These are phyloP conservation scores for Poecile montanus DNA, from an alignment of 2,797 vertebrate genomes.

Conservation along the genomic window DNA sequence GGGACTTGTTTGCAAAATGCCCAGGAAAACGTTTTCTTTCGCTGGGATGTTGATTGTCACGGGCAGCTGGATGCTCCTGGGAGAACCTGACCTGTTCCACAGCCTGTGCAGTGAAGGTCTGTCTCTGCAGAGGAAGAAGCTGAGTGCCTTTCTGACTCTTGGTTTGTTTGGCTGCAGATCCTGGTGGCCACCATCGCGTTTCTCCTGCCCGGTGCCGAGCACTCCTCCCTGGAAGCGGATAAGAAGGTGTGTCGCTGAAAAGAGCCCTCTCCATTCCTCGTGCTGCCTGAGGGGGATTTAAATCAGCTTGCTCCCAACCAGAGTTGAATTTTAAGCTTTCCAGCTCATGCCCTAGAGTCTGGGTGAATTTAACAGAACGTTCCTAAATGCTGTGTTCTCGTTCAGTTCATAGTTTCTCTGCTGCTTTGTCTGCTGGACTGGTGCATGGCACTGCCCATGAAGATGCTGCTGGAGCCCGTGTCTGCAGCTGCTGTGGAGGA, in stretches of 20 bases:
- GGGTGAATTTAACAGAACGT: not conserved
- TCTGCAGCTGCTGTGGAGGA: slow-evolving; percentile 85
- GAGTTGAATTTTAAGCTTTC: not conserved
- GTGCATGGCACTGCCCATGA: slow-evolving; percentile 94
- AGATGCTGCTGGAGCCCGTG: slow-evolving; percentile 87
- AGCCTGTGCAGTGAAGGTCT: not conserved
- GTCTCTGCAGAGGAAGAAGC: not conserved
- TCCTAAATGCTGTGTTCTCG: not conserved
- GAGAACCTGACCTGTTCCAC: not conserved
- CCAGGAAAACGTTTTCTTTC: not conserved
- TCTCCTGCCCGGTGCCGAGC: slow-evolving; percentile 93
- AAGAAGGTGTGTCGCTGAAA: slow-evolving; percentile 86
- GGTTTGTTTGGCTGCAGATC: slow-evolving; percentile 81
- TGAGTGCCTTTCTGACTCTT: not conserved
- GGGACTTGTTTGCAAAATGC: not conserved
- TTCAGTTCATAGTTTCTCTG: slow-evolving; percentile 93
- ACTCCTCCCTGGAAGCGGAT: slow-evolving; percentile 92
- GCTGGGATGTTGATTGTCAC: fast-evolving
- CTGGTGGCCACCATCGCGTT: slow-evolving; percentile 97
- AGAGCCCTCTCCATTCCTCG: not conserved
- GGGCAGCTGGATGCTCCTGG: not conserved
- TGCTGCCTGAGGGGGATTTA: not conserved
- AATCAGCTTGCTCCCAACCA: not conserved
- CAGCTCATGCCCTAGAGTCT: not conserved
- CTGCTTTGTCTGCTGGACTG: slow-evolving; percentile 96